Percentiles rank a stretch among this genome's conserved stretches.
phyloP scores from a whole-genome alignment of 2,113 vertebrate genomes.

The Plectropomus leopardus region DNA sequence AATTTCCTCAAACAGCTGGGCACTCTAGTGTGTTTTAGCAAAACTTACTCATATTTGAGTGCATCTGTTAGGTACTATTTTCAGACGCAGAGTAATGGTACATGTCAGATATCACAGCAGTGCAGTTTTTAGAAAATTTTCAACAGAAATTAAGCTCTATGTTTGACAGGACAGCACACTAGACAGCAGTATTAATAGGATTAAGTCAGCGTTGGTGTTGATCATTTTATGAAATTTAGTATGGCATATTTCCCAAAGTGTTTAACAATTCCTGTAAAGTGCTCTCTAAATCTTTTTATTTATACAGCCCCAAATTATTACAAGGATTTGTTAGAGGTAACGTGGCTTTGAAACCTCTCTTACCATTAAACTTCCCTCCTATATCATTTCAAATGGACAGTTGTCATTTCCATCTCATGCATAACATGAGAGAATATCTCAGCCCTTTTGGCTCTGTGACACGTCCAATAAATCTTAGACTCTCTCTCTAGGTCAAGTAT shows the following conservation, averaged over 20 bases:
- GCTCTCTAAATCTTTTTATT: too few species aligned
- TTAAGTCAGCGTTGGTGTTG: neutral
- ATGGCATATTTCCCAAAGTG: neutral
- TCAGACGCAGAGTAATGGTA: neutral
- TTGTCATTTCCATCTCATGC: constrained; percentile 55
- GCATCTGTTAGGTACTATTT: neutral
- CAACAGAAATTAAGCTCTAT: neutral
- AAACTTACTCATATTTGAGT: neutral
- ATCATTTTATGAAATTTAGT: neutral
- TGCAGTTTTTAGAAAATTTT: neutral
- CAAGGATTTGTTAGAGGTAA: neutral
- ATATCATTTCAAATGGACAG: constrained; percentile 15
- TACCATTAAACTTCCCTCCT: neutral
- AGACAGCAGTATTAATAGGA: neutral
- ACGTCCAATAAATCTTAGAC: constrained; percentile 76
- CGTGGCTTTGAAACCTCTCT: neutral
- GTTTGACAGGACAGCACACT: too few species aligned
- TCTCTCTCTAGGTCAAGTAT: constrained; percentile 68
- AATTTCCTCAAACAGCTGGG: neutral
- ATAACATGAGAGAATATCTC: constrained; percentile 57
- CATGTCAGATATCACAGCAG: neutral
- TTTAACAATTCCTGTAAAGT: neutral
- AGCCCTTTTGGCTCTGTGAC: constrained; percentile 59
- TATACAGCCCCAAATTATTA: neutral
- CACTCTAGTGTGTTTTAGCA: neutral